These are phyloP conservation scores for Cheumatopsyche charites DNA, from an alignment of 1,140 invertebrate species.

Conservation along the genomic window DNA sequence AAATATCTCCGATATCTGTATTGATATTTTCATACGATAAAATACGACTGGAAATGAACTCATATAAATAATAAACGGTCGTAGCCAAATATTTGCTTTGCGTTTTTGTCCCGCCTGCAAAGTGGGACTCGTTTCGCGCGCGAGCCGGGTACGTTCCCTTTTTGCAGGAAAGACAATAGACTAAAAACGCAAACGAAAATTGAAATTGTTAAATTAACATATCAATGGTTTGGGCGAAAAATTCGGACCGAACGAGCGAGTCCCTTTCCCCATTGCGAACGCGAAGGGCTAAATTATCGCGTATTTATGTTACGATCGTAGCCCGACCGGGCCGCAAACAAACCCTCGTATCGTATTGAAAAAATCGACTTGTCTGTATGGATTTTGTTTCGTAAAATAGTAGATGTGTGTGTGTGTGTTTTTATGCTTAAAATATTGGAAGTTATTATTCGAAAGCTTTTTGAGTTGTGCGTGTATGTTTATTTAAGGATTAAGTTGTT, in stretches of 20 bases:
- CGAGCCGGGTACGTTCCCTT: neutral
- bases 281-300: too few species aligned
- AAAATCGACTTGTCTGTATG: constrained; percentile 6
- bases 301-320: too few species aligned
- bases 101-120: constrained; percentile 15
- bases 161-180: constrained; percentile 18
- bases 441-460: too few species aligned
- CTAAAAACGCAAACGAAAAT: constrained; percentile 33
- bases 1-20: too few species aligned
- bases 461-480: too few species aligned
- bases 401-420: too few species aligned
- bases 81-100: constrained; percentile 3
- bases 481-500: too few species aligned
- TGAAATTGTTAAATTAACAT: constrained; percentile 46
- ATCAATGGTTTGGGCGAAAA: constrained; percentile 36
- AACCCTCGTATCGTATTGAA: constrained; percentile 26
- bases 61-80: too few species aligned
- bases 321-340: neutral
- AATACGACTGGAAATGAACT: too few species aligned
- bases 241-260: constrained; percentile 30
- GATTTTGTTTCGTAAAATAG: too few species aligned
- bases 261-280: neutral
- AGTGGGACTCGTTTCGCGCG: neutral
- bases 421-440: too few species aligned
- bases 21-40: too few species aligned